Evolutionary conservation across 2,888 invertebrate genomes (phyloP).

Genomic region (Lumbricus terrestris): DNA sequence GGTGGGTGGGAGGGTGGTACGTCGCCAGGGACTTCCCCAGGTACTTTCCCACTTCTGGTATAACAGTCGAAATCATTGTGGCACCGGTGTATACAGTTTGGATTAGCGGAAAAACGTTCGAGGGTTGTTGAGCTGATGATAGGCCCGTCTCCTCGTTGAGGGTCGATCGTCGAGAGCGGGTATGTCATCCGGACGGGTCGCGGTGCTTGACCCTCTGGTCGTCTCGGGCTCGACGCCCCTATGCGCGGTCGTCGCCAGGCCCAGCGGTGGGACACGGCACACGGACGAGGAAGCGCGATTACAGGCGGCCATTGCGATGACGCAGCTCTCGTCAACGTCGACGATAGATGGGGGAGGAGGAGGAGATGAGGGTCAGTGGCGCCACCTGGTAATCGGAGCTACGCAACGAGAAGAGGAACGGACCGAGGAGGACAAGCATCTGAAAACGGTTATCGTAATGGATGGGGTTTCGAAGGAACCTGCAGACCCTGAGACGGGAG

Average conservation of each 20-base stretch:
- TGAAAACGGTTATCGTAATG: neutral
- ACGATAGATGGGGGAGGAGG: neutral
- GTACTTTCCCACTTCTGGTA: neutral
- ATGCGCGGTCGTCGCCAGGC: neutral
- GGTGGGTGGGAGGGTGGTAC: no score
- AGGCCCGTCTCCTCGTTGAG: neutral
- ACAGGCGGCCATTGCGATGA: slow-evolving; percentile 13
- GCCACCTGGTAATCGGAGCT: neutral
- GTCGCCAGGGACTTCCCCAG: no score
- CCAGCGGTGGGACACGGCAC: neutral
- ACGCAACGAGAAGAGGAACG: neutral
- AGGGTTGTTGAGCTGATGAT: neutral
- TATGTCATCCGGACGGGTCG: neutral
- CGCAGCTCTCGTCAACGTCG: neutral
- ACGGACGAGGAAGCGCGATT: neutral
- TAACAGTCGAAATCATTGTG: neutral
- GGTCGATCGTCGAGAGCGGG: neutral
- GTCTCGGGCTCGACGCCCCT: neutral
- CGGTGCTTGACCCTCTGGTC: neutral
- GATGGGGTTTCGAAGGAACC: neutral
- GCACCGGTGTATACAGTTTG: neutral
- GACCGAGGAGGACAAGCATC: neutral
- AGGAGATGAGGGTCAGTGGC: neutral
- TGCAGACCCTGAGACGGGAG: neutral
- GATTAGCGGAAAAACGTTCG: neutral